phyloP scores from a whole-genome alignment of 2,113 vertebrate species.

The Catharus minimus region DNA sequence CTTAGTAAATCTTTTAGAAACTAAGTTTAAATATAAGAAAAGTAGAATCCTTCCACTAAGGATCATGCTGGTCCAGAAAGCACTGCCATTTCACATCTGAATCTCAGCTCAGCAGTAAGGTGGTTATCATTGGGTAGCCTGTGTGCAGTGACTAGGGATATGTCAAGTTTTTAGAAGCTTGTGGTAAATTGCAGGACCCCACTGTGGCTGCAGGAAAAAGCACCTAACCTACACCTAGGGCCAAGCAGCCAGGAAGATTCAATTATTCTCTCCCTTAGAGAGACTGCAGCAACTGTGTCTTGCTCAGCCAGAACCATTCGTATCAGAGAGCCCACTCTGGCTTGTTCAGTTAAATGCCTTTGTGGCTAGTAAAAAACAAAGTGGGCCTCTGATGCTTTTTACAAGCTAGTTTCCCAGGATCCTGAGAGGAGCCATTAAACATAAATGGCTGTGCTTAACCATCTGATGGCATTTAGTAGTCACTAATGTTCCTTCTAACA shows the following conservation, averaged over 20 bases:
- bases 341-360: neutral
- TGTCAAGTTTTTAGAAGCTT: neutral
- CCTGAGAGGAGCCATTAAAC: constrained; percentile 15
- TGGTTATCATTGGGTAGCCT: neutral
- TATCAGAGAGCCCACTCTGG: neutral
- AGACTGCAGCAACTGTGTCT: neutral
- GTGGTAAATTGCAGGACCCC: neutral
- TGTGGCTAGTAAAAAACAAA: constrained; percentile 11
- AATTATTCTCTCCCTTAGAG: neutral
- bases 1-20: neutral
- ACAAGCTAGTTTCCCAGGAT: constrained; percentile 37
- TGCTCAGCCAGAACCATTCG: neutral
- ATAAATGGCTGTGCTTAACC: constrained; percentile 12
- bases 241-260: neutral
- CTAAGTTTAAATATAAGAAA: neutral
- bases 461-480: constrained; percentile 50
- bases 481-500: constrained; percentile 25
- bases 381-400: constrained; percentile 12
- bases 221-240: neutral
- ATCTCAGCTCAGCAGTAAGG: neutral
- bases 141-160: neutral
- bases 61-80: neutral
- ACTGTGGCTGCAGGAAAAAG: neutral
- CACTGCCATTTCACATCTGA: neutral
- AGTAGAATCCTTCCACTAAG: neutral